phyloP scores from a whole-genome alignment of 1,140 invertebrate species.

The Coboldia fuscipes region DNA sequence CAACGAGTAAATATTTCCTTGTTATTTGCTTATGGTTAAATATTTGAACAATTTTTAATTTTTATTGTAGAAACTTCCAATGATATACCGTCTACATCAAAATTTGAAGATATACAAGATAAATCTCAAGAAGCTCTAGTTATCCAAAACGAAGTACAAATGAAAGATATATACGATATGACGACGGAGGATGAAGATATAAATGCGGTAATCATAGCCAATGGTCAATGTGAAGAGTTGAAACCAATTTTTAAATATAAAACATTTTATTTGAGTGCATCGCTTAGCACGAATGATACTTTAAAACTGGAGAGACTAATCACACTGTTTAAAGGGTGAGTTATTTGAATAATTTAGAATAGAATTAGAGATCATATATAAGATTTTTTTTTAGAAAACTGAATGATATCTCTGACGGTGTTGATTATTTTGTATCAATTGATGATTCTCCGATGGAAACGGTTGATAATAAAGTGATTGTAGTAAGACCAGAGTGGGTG shows the following conservation, averaged over 20 bases:
- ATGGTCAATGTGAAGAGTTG: not conserved
- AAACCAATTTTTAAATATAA: not conserved
- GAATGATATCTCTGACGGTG: no score
- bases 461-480: no score
- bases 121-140: slow-evolving; percentile 24
- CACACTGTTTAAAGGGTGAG: not conserved
- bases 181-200: slow-evolving; percentile 15
- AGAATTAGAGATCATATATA: no score
- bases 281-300: not conserved
- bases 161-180: slow-evolving; percentile 7
- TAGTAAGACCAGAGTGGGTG: no score
- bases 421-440: no score
- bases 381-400: no score
- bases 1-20: not conserved
- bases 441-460: no score
- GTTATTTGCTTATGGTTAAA: not conserved
- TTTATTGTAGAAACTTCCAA: not conserved
- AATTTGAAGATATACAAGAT: slow-evolving; percentile 27
- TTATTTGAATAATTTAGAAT: no score
- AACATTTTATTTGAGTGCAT: not conserved
- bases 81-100: not conserved
- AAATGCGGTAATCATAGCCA: not conserved
- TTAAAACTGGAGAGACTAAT: not conserved
- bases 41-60: not conserved
- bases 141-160: slow-evolving; percentile 8